phyloP scores from a whole-genome alignment of 30 jellyfish, hydroid and myxozoan species.

The Chrysaora quinquecirrha region DNA sequence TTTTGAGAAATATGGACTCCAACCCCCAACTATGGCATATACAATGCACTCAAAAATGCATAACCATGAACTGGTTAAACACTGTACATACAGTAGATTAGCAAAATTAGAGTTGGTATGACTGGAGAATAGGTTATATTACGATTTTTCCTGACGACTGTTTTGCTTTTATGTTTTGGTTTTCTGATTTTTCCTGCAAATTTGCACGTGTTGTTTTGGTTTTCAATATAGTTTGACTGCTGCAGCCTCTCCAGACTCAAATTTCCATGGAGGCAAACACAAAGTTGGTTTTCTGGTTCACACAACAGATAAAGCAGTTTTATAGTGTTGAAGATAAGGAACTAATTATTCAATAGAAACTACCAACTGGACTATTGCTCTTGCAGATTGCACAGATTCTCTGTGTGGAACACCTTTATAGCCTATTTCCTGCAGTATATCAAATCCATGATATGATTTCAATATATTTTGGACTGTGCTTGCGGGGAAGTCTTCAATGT shows the following conservation, averaged over 20 bases:
- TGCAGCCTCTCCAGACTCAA: slow-evolving; percentile 6
- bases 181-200: neutral
- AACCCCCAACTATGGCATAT: neutral
- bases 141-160: neutral
- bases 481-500: no score
- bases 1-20: neutral
- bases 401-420: slow-evolving; percentile 2
- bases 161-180: neutral
- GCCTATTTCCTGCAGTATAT: neutral
- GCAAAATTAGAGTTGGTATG: neutral
- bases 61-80: neutral
- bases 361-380: neutral
- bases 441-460: neutral
- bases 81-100: neutral
- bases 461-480: no score
- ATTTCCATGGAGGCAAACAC: neutral
- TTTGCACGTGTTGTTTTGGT: no score
- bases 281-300: neutral
- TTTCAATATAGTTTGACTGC: neutral
- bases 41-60: neutral
- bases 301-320: neutral
- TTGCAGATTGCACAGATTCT: neutral
- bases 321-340: neutral
- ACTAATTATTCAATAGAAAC: neutral
- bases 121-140: neutral